phyloP scores from a whole-genome alignment of 2,113 vertebrate genomes.

The Sciurus niger region DNA sequence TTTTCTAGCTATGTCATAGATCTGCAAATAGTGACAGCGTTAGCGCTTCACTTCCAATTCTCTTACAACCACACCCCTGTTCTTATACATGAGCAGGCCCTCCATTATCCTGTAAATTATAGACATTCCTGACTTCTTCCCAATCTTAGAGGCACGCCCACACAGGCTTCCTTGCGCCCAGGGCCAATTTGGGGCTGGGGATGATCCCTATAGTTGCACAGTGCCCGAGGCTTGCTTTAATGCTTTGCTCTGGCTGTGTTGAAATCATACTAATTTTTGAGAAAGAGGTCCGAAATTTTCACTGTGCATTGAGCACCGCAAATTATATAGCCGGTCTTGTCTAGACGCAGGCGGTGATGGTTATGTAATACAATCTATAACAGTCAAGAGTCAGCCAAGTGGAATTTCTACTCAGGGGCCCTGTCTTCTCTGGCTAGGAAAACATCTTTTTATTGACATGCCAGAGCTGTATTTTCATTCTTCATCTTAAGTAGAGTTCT shows the following conservation, averaged over 20 bases:
- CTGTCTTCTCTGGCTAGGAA: background rate
- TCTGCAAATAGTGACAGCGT: background rate
- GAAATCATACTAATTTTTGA: background rate
- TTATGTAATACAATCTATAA: conserved; percentile 17
- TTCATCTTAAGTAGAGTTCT: background rate
- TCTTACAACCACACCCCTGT: background rate
- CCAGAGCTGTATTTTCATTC: background rate
- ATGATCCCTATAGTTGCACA: background rate
- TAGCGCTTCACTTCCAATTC: background rate
- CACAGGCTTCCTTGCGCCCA: background rate
- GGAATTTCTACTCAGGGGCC: background rate
- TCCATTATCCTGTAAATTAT: background rate
- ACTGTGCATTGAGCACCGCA: background rate
- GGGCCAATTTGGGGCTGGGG: background rate
- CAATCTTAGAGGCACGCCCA: background rate
- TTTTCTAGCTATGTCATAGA: conserved; percentile 14
- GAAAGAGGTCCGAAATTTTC: background rate
- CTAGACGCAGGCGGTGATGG: background rate
- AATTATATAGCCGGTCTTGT: background rate
- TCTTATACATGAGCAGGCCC: background rate
- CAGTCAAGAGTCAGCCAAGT: background rate
- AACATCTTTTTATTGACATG: background rate
- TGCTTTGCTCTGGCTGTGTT: background rate
- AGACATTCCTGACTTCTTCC: background rate
- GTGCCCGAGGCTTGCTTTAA: background rate